Conservation (phyloP, 2,888 invertebrate genomes). For the Dryobota labecula region DNA sequence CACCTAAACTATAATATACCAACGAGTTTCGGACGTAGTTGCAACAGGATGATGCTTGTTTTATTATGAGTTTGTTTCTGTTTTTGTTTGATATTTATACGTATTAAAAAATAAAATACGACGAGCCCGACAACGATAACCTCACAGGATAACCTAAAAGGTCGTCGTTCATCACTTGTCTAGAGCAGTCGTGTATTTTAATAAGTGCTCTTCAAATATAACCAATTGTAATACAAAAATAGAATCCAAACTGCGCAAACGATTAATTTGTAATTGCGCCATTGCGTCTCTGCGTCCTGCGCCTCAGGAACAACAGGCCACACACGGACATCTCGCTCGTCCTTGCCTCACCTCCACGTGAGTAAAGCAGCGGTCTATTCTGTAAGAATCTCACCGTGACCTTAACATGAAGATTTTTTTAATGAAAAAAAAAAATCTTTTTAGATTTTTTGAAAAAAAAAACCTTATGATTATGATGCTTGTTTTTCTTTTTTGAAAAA, state of each 20-base stretch:
- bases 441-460: too few species aligned
- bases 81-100: background rate
- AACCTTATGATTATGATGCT: too few species aligned
- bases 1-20: constrained; percentile 14
- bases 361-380: too few species aligned
- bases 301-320: background rate
- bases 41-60: constrained; percentile 9
- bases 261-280: background rate
- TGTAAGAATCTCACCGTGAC: too few species aligned
- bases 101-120: background rate
- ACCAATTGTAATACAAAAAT: background rate
- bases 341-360: background rate
- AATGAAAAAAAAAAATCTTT: too few species aligned
- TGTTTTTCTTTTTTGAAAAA: too few species aligned
- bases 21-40: constrained; percentile 15
- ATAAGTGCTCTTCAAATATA: background rate
- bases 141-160: background rate
- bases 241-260: background rate
- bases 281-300: background rate
- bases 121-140: background rate
- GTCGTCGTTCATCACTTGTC: background rate
- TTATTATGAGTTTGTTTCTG: constrained; percentile 10
- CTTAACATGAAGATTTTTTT: too few species aligned
- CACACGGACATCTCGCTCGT: background rate
- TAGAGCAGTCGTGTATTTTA: background rate